These are phyloP conservation scores for Temnothorax nylanderi DNA, from an alignment of 1,140 invertebrate genomes.

Conservation along the genomic window DNA sequence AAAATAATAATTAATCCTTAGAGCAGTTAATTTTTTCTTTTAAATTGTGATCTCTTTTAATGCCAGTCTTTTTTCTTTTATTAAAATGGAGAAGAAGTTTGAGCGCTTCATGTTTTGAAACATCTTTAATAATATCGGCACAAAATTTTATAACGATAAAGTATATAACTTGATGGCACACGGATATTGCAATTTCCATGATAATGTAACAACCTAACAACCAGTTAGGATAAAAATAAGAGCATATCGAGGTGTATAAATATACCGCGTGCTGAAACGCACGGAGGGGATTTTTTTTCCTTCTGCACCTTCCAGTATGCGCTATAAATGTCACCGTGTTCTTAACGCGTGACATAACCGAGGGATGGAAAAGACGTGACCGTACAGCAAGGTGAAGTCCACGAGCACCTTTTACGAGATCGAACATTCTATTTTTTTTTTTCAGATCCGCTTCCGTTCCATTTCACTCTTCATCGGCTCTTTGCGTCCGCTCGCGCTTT, in stretches of 20 bases:
- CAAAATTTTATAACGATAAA: constrained; percentile 5
- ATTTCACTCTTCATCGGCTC: background rate
- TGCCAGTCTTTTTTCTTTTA: background rate
- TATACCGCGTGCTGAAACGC: constrained; percentile 13
- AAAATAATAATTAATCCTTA: constrained; percentile 12
- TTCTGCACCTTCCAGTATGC: constrained; percentile 11
- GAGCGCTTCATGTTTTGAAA: background rate
- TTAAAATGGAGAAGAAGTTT: background rate
- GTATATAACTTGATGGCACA: background rate
- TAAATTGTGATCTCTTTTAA: background rate
- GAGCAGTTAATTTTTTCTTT: background rate
- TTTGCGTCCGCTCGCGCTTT: background rate
- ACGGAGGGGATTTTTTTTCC: constrained; percentile 3
- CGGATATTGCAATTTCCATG: constrained; percentile 41
- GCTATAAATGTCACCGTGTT: constrained; percentile 32
- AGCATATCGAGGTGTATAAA: constrained; percentile 4
- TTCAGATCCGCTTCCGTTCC: background rate
- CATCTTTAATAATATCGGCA: background rate
- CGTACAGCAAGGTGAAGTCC: constrained; percentile 19
- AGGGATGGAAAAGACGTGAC: constrained; percentile 9
- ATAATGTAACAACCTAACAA: constrained; percentile 34
- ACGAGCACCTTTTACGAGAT: background rate
- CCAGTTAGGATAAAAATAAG: constrained; percentile 42
- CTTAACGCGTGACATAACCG: background rate
- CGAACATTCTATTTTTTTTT: constrained; percentile 15